phyloP scores from a whole-genome alignment of 2,797 vertebrate species.

The Luscinia luscinia region DNA sequence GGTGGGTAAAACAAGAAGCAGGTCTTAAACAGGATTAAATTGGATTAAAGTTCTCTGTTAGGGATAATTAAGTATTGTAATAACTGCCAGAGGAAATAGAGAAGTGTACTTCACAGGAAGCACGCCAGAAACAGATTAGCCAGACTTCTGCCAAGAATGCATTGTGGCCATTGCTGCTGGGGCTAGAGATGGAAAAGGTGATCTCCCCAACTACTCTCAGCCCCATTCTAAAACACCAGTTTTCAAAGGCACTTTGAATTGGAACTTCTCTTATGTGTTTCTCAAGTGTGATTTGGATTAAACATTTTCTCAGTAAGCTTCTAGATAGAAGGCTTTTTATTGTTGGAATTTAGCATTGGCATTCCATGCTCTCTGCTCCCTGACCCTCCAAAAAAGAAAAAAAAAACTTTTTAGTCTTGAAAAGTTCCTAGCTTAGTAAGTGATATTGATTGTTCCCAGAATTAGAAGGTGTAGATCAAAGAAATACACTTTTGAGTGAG shows the following conservation, averaged over 20 bases:
- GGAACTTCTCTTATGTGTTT: neutral
- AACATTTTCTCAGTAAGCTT: neutral
- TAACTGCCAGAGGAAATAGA: neutral
- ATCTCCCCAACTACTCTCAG: neutral
- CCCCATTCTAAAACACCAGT: neutral
- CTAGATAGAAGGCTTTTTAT: neutral
- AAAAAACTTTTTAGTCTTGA: neutral
- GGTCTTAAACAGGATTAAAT: neutral
- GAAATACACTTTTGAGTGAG: neutral
- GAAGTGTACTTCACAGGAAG: neutral
- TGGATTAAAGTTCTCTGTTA: neutral
- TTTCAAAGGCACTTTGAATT: neutral
- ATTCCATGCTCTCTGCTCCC: rapidly evolving
- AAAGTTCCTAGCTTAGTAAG: neutral
- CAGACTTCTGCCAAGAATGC: neutral
- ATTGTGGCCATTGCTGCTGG: neutral
- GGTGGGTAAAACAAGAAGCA: neutral
- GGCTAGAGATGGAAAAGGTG: neutral
- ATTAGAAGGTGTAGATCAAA: neutral
- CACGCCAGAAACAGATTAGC: neutral
- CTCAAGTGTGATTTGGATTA: neutral
- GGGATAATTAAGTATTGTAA: neutral
- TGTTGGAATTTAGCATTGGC: neutral
- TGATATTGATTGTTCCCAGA: neutral
- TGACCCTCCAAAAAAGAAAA: neutral